Conservation (phyloP, 1,140 invertebrate genomes). For the Hetaerina americana region DNA sequence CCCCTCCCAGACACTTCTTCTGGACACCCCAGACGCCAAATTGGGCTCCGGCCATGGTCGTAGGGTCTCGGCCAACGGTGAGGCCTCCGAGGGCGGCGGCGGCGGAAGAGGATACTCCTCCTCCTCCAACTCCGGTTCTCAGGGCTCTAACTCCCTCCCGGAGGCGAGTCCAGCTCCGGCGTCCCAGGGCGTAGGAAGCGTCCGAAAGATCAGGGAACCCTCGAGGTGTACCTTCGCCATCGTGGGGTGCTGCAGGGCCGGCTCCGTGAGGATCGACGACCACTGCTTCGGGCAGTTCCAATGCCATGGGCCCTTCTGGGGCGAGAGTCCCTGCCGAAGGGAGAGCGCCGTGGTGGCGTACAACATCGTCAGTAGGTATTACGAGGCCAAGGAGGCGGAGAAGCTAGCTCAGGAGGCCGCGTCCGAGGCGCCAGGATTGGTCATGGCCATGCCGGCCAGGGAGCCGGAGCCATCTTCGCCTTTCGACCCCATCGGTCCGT, state of each 20-base stretch:
- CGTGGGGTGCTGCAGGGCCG: neutral
- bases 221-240: neutral
- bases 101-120: neutral
- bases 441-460: too few species aligned
- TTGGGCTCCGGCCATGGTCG: too few species aligned
- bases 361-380: neutral
- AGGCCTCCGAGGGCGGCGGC: neutral
- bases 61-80: too few species aligned
- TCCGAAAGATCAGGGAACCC: neutral
- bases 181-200: too few species aligned
- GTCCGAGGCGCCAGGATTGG: neutral
- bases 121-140: too few species aligned
- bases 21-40: too few species aligned
- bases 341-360: neutral
- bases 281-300: neutral
- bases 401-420: neutral
- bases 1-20: too few species aligned
- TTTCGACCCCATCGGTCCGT: neutral
- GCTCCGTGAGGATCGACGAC: neutral
- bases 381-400: neutral
- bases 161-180: too few species aligned
- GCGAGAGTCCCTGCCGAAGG: neutral
- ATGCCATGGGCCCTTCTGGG: neutral
- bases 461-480: neutral
- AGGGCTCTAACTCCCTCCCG: too few species aligned